Conservation (phyloP, 2,888 invertebrate genomes). For the Argynnis bischoffii region DNA sequence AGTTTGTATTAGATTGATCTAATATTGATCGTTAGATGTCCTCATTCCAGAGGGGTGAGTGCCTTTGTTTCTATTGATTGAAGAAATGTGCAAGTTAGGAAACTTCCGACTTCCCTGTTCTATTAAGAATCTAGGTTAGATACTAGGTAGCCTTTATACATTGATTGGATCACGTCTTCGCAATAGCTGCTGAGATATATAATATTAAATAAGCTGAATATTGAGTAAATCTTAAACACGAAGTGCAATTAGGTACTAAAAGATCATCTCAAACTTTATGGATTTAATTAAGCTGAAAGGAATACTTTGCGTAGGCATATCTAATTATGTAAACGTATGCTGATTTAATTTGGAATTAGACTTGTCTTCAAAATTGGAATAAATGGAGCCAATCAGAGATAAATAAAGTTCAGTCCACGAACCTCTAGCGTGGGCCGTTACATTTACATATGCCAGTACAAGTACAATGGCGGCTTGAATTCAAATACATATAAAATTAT, state of each 20-base stretch:
- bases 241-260: constrained; percentile 2
- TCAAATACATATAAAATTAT: constrained; percentile 31
- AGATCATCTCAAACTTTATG: constrained; percentile 3
- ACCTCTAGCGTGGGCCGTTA: constrained; percentile 66
- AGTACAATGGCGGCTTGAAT: constrained; percentile 65
- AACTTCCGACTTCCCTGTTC: constrained; percentile 9
- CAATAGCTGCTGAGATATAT: background rate
- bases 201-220: constrained; percentile 2
- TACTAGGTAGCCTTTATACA: constrained; percentile 8
- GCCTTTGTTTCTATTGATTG: constrained; percentile 37
- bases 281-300: constrained; percentile 12
- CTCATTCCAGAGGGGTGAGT: constrained; percentile 20
- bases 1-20: constrained; percentile 31
- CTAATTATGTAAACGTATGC: constrained; percentile 62
- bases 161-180: constrained; percentile 7
- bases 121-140: constrained; percentile 14
- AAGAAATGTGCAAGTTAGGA: constrained; percentile 10
- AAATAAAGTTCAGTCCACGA: constrained; percentile 75
- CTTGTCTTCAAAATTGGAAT: constrained; percentile 76
- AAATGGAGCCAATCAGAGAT: constrained; percentile 80
- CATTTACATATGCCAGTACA: constrained; percentile 72
- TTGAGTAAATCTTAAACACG: constrained; percentile 1
- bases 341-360: constrained; percentile 67
- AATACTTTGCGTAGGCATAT: constrained; percentile 28
- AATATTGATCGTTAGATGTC: constrained; percentile 23